Evolutionary conservation across 1,140 invertebrate genomes (phyloP), one percentile per base, ranked within the genome.

Genomic region (Chironomus tepperi): DNA sequence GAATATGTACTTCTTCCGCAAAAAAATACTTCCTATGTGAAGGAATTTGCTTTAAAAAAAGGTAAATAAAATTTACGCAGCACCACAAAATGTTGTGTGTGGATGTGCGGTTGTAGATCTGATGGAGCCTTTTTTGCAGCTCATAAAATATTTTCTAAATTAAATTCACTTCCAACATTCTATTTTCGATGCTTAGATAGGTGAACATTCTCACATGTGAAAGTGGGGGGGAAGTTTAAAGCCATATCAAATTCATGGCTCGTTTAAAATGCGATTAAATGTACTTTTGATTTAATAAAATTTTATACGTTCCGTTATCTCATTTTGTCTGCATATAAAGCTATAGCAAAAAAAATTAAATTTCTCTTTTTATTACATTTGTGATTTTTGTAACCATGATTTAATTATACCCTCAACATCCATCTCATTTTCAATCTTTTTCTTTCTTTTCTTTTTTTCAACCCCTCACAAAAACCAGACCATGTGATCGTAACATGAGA

Each of bases 401-500:
- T 57, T 57, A 57, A 57, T 57, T 57, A 57, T 57, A 57, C 24
- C 24, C 24, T 34, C 24, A 34, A 34, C 24, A 2, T 34, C 24
- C 24, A 34, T 34, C 24, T 34, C 47, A 57, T 57, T n/a, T n/a
- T 57, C 47, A 57, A 5, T 57, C 12, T 57, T 12, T 1, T 57
- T 57, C 15, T 2, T 57, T 57, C 15, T 57, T 8, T 47, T 15
- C 5, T 57, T 57, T 15, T 57, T 57, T 12, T 15, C 47, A 3
- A 8, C 5, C 5, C 24, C 24, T 34, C 24, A 34, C 1, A 34
- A 34, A 34, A 34, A 34, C 24, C 83, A 93, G 91, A 82, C 90
- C 90, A 65, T 85, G 86, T 78, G 91, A 93, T 79, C 84, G 91
- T 21, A 90, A 88, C 77, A 84, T 87, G 76, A 87, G 89, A 80